These are phyloP conservation scores for Glaucidium brasilianum DNA, from an alignment of 2,113 vertebrate species.

Conservation along the genomic window DNA sequence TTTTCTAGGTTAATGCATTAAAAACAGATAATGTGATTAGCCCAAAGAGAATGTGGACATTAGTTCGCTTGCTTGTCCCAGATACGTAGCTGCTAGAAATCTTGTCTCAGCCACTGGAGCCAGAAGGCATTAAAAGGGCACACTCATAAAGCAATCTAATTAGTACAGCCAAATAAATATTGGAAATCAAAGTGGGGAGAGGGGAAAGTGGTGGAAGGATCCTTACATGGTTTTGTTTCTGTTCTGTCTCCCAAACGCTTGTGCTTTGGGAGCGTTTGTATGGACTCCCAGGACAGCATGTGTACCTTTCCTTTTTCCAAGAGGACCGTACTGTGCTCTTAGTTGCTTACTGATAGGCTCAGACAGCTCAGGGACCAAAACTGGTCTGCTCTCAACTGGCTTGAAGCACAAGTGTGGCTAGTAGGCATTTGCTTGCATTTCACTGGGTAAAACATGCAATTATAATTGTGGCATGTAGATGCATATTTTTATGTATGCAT, in stretches of 20 bases:
- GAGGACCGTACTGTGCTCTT: background rate
- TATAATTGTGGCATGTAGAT: background rate
- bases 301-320: background rate
- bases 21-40: background rate
- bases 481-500: background rate
- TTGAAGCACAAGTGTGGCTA: background rate
- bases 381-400: background rate
- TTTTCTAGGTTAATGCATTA: background rate
- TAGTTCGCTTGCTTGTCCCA: background rate
- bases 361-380: background rate
- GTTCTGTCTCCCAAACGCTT: background rate
- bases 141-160: background rate
- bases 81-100: background rate
- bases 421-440: background rate
- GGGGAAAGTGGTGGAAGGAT: background rate
- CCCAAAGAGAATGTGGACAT: background rate
- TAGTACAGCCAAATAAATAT: background rate
- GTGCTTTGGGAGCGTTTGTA: background rate
- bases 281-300: rapidly evolving
- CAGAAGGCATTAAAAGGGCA: background rate
- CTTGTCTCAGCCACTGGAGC: background rate
- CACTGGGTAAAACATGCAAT: background rate
- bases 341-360: background rate
- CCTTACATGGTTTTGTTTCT: background rate
- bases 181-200: rapidly evolving